phyloP scores from a whole-genome alignment of 2,113 vertebrate genomes.

The Aramus guarauna region DNA sequence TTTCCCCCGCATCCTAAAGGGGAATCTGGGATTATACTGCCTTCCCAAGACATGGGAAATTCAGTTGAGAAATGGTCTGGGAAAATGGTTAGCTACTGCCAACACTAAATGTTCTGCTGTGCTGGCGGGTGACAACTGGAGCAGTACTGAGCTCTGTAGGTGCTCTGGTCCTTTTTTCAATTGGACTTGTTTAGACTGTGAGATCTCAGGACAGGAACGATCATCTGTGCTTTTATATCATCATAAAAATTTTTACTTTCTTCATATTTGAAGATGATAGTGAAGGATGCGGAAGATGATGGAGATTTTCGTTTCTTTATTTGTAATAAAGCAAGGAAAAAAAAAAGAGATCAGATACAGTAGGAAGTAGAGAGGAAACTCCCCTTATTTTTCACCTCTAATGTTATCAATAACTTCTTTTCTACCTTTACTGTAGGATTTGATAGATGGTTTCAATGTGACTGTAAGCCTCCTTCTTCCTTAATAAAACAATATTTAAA shows the following conservation, averaged over 20 bases:
- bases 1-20: neutral
- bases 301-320: neutral
- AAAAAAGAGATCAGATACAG: neutral
- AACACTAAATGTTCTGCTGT: neutral
- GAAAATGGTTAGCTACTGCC: neutral
- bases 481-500: neutral
- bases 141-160: neutral
- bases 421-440: neutral
- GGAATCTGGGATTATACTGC: neutral
- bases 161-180: neutral
- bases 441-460: neutral
- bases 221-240: neutral
- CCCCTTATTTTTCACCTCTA: neutral
- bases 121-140: neutral
- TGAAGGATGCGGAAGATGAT: neutral
- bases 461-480: neutral
- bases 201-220: neutral
- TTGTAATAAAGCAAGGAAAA: neutral
- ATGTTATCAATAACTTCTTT: neutral
- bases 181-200: neutral
- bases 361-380: neutral
- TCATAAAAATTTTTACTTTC: neutral
- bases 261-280: neutral
- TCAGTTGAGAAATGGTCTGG: neutral
- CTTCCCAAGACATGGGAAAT: neutral